Evolutionary conservation across 2,113 vertebrate species (phyloP).

Genomic region (Grallaria varia): DNA sequence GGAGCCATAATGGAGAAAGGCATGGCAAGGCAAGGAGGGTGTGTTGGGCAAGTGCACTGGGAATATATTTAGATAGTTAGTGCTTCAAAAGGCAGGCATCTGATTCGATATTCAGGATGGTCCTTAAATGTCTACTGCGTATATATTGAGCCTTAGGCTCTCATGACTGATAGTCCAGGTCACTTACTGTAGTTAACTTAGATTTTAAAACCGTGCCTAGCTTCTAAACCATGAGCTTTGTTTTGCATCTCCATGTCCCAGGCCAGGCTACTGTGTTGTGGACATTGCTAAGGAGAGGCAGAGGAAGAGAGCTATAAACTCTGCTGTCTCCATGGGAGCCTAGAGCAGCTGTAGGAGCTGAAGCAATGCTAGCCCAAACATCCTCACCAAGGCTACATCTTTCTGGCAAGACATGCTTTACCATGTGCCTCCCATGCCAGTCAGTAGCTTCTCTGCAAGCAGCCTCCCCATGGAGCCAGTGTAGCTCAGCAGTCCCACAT

Average conservation of each 20-base stretch:
- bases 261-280: background rate
- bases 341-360: background rate
- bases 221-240: background rate
- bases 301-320: background rate
- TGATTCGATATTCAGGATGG: background rate
- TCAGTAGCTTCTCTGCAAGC: background rate
- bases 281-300: background rate
- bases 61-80: background rate
- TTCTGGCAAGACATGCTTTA: background rate
- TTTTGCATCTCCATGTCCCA: background rate
- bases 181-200: background rate
- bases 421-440: background rate
- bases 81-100: background rate
- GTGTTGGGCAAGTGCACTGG: background rate
- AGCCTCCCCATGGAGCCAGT: background rate
- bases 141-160: background rate
- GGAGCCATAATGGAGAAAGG: background rate
- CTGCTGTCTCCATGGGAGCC: background rate
- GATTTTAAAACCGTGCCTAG: background rate
- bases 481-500: background rate
- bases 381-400: background rate
- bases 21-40: background rate
- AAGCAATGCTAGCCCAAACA: background rate
- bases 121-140: background rate
- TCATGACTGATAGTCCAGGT: background rate